phyloP scores from a whole-genome alignment of 2,113 vertebrate species.

The Sialia sialis region DNA sequence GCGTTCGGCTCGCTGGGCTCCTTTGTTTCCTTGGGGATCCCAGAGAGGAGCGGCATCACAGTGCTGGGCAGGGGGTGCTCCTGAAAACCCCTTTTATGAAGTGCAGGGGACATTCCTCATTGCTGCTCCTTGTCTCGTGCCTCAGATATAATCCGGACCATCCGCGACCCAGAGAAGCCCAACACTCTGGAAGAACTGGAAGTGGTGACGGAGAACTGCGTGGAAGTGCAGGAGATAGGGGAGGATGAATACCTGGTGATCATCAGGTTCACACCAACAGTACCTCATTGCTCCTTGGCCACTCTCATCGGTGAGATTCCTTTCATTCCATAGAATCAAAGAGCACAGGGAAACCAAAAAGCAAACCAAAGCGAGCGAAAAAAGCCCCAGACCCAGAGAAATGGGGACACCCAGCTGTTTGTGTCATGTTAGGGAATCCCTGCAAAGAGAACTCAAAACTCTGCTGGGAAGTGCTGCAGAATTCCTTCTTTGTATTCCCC shows the following conservation, averaged over 20 bases:
- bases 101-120: background rate
- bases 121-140: background rate
- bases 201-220: constrained; percentile 90
- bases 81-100: background rate
- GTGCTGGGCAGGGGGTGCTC: background rate
- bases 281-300: constrained; percentile 96
- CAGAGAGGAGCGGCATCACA: background rate
- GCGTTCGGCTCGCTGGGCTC: fast-evolving
- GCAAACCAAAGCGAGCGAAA: background rate
- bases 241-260: constrained; percentile 89
- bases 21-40: background rate
- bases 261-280: constrained; percentile 94
- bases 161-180: constrained; percentile 96
- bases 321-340: fast-evolving
- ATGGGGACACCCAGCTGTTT: background rate
- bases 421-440: background rate
- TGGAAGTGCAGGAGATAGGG: constrained; percentile 84
- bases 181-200: constrained; percentile 95
- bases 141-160: constrained; percentile 91
- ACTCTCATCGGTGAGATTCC: constrained; percentile 89
- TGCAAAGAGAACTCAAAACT: background rate
- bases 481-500: background rate
- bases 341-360: background rate
- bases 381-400: background rate
- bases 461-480: background rate